Evolutionary conservation across 2,797 vertebrate species (phyloP).

Genomic region (Neopelma chrysocephalum): DNA sequence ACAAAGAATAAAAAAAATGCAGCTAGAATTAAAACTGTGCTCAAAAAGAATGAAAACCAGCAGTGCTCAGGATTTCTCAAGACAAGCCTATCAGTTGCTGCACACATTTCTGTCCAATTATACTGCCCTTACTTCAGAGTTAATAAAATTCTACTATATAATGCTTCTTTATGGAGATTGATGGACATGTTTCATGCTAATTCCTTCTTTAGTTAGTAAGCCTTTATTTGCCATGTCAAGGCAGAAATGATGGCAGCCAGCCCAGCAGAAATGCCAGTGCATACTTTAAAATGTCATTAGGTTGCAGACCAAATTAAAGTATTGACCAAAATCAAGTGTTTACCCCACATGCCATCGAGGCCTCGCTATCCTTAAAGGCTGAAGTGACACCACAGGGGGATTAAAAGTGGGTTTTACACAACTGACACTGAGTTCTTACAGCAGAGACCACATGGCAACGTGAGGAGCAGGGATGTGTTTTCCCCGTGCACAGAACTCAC

Average conservation of each 20-base stretch:
- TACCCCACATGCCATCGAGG: not conserved
- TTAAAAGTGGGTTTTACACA: not conserved
- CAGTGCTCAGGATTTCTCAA: not conserved
- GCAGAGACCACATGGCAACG: not conserved
- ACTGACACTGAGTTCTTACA: not conserved
- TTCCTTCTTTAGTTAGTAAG: constrained; percentile 59
- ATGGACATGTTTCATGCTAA: constrained; percentile 69
- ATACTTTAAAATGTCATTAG: constrained; percentile 69
- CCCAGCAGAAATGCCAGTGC: constrained; percentile 67
- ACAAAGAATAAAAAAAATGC: not conserved
- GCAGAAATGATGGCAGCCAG: constrained; percentile 71
- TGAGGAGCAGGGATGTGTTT: fast-evolving
- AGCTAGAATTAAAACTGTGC: not conserved
- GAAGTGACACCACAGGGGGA: not conserved
- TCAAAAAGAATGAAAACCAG: constrained; percentile 12
- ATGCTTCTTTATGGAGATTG: constrained; percentile 61
- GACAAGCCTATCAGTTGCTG: constrained; percentile 25
- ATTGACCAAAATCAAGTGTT: constrained; percentile 72
- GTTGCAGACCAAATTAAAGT: constrained; percentile 67
- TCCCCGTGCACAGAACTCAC: not conserved
- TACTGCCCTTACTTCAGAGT: constrained; percentile 22
- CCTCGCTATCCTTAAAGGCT: not conserved
- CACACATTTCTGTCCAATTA: constrained; percentile 40
- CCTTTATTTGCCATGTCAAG: constrained; percentile 66
- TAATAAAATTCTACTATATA: constrained; percentile 32